Evolutionary conservation across 2,113 vertebrate species (phyloP).

Genomic region (Hippopotamus amphibius): DNA sequence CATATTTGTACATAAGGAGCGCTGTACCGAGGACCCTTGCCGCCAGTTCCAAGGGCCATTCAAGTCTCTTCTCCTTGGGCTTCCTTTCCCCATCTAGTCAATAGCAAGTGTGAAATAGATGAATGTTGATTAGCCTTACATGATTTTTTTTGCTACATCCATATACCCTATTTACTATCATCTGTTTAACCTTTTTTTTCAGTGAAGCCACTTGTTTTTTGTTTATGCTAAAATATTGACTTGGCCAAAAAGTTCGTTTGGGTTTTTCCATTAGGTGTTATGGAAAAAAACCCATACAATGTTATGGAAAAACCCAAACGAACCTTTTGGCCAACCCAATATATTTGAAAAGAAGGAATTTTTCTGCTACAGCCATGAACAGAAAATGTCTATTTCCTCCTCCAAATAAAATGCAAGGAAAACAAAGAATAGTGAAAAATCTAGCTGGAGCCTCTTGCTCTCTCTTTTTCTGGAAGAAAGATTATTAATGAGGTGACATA

Average conservation of each 20-base stretch:
- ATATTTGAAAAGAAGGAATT: neutral
- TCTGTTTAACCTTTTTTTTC: neutral
- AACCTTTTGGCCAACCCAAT: no score
- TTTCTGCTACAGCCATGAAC: neutral
- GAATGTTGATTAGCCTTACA: rapidly evolving
- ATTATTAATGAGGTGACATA: neutral
- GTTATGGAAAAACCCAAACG: no score
- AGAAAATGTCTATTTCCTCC: conserved; percentile 14
- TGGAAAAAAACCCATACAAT: no score
- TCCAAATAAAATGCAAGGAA: neutral
- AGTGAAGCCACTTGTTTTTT: neutral
- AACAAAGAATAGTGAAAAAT: neutral
- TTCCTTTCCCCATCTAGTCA: neutral
- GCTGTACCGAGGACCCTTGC: neutral
- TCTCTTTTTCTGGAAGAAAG: neutral
- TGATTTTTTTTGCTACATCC: neutral
- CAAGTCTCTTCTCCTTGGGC: neutral
- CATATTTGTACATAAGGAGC: neutral
- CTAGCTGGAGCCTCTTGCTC: neutral
- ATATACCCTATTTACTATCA: neutral
- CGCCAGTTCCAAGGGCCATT: neutral
- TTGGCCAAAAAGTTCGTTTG: no score
- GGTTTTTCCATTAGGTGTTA: no score
- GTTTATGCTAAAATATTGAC: neutral
- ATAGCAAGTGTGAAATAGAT: neutral